Evolutionary conservation across 2,797 vertebrate genomes (phyloP), one percentile per base, ranked within the genome.

Genomic region (Astyanax mexicanus): DNA sequence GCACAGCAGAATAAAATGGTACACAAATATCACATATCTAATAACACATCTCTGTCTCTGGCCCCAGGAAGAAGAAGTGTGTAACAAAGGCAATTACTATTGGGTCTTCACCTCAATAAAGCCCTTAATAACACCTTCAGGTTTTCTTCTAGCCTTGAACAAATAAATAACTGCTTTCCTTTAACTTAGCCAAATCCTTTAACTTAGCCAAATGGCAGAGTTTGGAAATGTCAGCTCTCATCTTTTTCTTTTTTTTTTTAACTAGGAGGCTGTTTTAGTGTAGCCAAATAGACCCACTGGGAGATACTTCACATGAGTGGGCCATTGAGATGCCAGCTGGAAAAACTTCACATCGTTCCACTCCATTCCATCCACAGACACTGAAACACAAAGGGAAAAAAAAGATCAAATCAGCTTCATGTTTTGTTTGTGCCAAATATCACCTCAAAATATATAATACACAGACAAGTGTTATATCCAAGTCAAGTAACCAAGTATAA

Each of bases 331-430:
- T 0, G 93, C 92, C 72, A 94, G 83, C 89, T 94, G 93, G 84
- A 94, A 94, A 79, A 94, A 94, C 84, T 94, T 94, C 74, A 94
- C 93, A 72, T 93, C 92, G 15, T 91, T 93, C 93, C 93, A 94
- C 72, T 94, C 92, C 45, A 93, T 89, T 0, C 93, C 93, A 7
- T 94, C 93, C 0, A 94, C 92, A 80, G 92, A 92, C 65, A 94
- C 93, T 94, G 81, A 29, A 70, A 81, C 1, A 62, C 11, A 17
- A 17, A n/a, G n/a, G n/a, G 13, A 11, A 15, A 38, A 35, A 7
- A 0, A 7, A 32, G 2, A 29, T 32, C 12, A 4, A 21, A 51
- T 15, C 9, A 73, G 35, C 6, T 51, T 11, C 35, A 74, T 3
- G 15, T 12, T 15, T 44, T n/a, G n/a, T n/a, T 11, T 55, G 25